Conservation (phyloP, 2,888 invertebrate species). For the Margaritifera margaritifera region DNA sequence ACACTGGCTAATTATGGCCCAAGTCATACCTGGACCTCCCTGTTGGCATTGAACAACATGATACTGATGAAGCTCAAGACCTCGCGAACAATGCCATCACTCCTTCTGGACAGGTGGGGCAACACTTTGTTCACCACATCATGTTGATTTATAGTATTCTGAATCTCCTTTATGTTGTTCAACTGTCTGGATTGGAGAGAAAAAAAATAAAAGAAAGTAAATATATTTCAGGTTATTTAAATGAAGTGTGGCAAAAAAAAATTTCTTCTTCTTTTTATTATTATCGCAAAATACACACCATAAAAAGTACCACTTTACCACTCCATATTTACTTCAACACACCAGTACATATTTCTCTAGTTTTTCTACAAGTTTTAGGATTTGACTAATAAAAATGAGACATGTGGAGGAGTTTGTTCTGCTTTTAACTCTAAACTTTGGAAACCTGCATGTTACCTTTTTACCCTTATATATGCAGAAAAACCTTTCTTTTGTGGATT, state of each 20-base stretch:
- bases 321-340: too few relatives aligned
- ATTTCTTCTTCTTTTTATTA: neutral
- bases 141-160: conserved; percentile 64
- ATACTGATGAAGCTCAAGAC: conserved; percentile 67
- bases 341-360: too few relatives aligned
- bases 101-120: conserved; percentile 67
- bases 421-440: too few relatives aligned
- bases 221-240: neutral
- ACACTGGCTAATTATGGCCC: too few relatives aligned
- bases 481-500: too few relatives aligned
- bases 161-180: conserved; percentile 62
- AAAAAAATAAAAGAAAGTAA: neutral
- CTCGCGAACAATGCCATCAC: conserved; percentile 67
- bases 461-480: too few relatives aligned
- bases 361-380: too few relatives aligned
- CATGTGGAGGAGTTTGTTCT: too few relatives aligned
- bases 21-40: conserved; percentile 65
- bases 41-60: conserved; percentile 71
- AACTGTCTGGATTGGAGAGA: conserved; percentile 57
- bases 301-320: too few relatives aligned
- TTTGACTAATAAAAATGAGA: too few relatives aligned
- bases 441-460: too few relatives aligned
- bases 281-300: neutral
- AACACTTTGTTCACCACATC: conserved; percentile 67
- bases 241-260: neutral